These are phyloP conservation scores for Chitala chitala DNA, from an alignment of 2,113 vertebrate species.

Conservation along the genomic window DNA sequence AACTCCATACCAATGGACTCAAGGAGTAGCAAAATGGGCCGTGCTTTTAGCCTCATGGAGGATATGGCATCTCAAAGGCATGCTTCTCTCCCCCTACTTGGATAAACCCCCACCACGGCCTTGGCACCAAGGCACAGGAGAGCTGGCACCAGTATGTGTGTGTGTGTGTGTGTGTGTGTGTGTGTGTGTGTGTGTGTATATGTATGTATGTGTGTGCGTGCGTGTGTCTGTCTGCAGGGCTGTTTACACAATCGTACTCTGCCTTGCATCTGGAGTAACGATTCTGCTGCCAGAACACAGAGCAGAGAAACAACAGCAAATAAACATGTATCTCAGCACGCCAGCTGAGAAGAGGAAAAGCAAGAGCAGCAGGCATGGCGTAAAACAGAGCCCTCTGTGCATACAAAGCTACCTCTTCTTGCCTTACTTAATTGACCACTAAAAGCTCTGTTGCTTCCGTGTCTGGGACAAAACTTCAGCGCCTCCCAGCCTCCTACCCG, in stretches of 20 bases:
- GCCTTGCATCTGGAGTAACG: not conserved
- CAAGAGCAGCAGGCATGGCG: not conserved
- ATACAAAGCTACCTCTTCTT: not conserved
- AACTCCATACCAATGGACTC: not conserved
- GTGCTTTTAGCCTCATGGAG: not conserved
- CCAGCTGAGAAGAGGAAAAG: not conserved
- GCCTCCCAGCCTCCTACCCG: not conserved
- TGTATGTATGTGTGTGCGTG: too few relatives aligned
- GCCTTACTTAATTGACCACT: not conserved
- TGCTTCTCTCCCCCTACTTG: not conserved
- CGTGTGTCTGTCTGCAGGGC: too few relatives aligned
- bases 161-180: too few relatives aligned
- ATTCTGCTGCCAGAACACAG: not conserved
- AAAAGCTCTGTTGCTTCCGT: slow-evolving; percentile 7
- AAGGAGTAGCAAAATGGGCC: not conserved
- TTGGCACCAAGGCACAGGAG: not conserved
- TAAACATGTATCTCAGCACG: not conserved
- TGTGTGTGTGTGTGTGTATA: too few relatives aligned
- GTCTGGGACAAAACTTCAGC: slow-evolving; percentile 1
- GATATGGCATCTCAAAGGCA: not conserved
- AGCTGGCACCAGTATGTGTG: not conserved
- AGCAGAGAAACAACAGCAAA: not conserved
- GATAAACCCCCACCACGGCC: not conserved
- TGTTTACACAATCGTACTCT: not conserved
- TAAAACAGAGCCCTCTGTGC: not conserved